phyloP scores from a whole-genome alignment of 2,888 invertebrate species.

The Protonemura montana region DNA sequence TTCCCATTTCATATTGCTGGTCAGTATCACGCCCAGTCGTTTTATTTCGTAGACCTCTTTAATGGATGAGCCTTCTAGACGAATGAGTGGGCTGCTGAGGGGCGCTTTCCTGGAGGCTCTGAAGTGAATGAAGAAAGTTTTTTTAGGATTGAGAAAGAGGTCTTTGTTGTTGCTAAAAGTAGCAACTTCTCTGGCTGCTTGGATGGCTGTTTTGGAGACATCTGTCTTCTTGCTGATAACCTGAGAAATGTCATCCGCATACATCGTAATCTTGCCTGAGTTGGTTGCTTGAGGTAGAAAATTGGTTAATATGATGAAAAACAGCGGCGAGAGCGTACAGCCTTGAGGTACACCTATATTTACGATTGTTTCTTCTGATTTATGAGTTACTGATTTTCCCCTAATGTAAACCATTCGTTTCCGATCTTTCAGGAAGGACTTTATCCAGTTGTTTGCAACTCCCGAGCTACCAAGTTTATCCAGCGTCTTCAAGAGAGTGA shows the following conservation, averaged over 20 bases:
- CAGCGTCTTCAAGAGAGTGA: not conserved
- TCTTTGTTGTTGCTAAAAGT: not conserved
- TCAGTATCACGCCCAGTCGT: not conserved
- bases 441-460: not conserved
- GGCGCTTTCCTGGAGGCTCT: not conserved
- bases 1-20: not conserved
- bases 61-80: not conserved
- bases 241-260: not conserved
- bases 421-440: not conserved
- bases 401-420: not conserved
- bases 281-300: not conserved
- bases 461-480: not conserved
- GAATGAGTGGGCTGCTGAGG: not conserved
- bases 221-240: not conserved
- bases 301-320: not conserved
- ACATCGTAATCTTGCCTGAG: not conserved
- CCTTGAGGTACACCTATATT: not conserved
- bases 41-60: not conserved
- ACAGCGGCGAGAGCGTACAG: not conserved
- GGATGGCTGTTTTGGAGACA: not conserved
- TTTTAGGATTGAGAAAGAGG: not conserved
- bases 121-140: not conserved
- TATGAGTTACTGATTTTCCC: not conserved
- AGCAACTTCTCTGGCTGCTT: not conserved
- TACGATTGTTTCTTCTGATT: not conserved